phyloP scores from a whole-genome alignment of 2,113 vertebrate species.

The Glaucidium brasilianum region DNA sequence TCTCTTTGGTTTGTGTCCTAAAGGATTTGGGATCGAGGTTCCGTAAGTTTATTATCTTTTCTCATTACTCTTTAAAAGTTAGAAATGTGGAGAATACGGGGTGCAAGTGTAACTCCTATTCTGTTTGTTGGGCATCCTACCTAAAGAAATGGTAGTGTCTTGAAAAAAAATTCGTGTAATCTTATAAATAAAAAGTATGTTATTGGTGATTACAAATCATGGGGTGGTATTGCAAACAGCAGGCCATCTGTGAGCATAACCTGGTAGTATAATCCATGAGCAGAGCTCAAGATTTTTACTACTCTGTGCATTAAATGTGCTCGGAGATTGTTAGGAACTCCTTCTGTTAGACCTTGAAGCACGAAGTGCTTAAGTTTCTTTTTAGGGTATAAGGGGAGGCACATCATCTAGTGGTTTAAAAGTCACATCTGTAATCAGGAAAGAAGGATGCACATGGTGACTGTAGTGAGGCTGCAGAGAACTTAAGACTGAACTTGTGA shows the following conservation, averaged over 20 bases:
- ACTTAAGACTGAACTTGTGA: neutral
- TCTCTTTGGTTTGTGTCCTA: neutral
- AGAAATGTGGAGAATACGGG: neutral
- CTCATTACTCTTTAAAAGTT: neutral
- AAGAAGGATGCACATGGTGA: accelerated
- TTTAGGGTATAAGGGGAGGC: neutral
- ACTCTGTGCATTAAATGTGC: neutral
- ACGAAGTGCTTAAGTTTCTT: neutral
- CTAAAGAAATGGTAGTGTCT: neutral
- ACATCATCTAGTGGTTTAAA: neutral
- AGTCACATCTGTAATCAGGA: neutral
- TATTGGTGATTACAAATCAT: accelerated
- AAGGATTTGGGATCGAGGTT: neutral
- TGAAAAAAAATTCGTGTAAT: neutral
- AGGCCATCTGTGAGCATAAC: accelerated
- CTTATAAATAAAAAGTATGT: neutral
- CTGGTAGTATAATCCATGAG: accelerated
- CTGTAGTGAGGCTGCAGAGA: neutral
- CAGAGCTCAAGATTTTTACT: neutral
- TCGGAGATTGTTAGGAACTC: neutral
- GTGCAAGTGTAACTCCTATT: neutral
- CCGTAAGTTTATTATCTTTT: neutral
- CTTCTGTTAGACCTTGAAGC: neutral
- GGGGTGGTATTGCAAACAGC: neutral
- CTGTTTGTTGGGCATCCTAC: neutral